Conservation (phyloP, 2,797 vertebrate species). For the Enteromius unitaeniatus region DNA sequence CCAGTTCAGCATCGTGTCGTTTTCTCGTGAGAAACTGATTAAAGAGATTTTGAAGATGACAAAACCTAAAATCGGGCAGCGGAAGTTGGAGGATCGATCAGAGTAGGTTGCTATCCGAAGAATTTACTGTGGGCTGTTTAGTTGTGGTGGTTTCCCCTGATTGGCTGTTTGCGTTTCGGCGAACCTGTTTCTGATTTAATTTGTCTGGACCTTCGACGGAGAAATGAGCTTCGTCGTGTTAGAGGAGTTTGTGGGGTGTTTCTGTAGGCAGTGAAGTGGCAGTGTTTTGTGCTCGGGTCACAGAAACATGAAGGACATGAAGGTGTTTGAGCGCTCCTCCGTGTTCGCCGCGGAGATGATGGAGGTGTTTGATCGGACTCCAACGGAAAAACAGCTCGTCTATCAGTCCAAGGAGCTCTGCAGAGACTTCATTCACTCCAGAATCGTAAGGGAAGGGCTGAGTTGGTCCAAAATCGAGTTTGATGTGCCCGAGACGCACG, state of each 20-base stretch:
- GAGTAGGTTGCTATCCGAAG: neutral
- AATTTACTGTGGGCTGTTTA: neutral
- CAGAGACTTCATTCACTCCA: conserved; percentile 92
- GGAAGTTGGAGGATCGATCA: conserved; percentile 3
- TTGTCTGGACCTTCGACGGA: neutral
- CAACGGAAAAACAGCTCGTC: conserved; percentile 93
- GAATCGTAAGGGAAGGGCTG: conserved; percentile 87
- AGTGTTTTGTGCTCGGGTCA: neutral
- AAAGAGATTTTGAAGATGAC: neutral
- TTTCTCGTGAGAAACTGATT: too few species aligned
- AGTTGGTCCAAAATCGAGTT: conserved; percentile 87
- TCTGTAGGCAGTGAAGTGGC: conserved; percentile 10
- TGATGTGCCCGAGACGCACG: conserved; percentile 72
- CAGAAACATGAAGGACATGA: conserved; percentile 73
- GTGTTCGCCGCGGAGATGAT: conserved; percentile 90
- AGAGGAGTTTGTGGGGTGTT: conserved; percentile 5
- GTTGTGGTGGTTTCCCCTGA: neutral
- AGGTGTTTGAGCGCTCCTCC: conserved; percentile 88
- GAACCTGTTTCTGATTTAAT: conserved; percentile 6
- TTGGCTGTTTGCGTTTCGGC: conserved; percentile 5
- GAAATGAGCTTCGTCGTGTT: neutral
- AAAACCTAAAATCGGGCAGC: neutral
- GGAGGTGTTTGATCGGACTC: conserved; percentile 90
- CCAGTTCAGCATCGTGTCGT: neutral
- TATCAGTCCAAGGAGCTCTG: conserved; percentile 92